A percentile compares a stretch with the other conserved stretches of the same genome.
Conservation (phyloP, 2,797 vertebrate species). For the Manis javanica region DNA sequence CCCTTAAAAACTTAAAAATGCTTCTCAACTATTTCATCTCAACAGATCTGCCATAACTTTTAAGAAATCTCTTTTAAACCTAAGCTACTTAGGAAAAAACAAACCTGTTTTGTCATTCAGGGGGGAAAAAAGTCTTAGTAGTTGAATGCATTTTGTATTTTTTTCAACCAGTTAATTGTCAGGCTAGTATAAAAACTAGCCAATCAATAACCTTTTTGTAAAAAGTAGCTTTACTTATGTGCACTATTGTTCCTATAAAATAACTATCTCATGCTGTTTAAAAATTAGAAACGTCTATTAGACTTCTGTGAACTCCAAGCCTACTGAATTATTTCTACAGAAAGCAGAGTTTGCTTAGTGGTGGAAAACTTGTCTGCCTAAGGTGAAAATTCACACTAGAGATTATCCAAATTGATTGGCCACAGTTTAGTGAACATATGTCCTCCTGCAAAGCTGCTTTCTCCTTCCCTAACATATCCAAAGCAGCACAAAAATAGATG, state of each 20-base stretch:
- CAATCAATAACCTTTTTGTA: background rate
- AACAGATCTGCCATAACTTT: background rate
- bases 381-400: constrained; percentile 45
- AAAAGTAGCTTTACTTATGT: background rate
- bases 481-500: constrained; percentile 51
- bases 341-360: background rate
- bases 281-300: constrained; percentile 25
- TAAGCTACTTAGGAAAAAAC: background rate
- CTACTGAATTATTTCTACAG: constrained; percentile 4
- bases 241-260: background rate
- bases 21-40: background rate
- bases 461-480: constrained; percentile 25
- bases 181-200: background rate
- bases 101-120: background rate
- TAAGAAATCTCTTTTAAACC: background rate
- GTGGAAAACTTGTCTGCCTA: constrained; percentile 20
- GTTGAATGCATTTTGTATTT: background rate
- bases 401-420: constrained; percentile 44
- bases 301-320: background rate
- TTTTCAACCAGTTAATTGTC: background rate
- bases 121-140: background rate
- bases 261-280: background rate
- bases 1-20: background rate
- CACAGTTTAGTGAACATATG: constrained; percentile 51
- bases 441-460: constrained; percentile 42